Conservation (phyloP, 1,140 invertebrate genomes). For the Apis cerana region DNA sequence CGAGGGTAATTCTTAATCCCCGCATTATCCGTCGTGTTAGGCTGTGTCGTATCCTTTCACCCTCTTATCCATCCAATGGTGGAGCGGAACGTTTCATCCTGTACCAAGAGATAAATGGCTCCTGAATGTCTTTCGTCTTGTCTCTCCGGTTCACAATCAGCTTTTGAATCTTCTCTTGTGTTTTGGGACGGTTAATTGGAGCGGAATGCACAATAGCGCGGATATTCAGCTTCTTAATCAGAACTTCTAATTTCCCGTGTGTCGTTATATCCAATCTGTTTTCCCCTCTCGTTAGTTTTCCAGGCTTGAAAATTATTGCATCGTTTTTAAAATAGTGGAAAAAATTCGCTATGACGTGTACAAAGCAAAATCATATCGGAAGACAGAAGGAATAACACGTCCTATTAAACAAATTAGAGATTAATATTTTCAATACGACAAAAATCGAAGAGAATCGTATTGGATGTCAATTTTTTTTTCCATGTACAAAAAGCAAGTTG, state of each 20-base stretch:
- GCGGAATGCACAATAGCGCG: not conserved
- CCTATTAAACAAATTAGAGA: too few relatives aligned
- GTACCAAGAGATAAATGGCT: slow-evolving; percentile 59
- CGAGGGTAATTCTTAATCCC: slow-evolving; percentile 52
- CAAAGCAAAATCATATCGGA: too few relatives aligned
- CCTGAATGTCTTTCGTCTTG: slow-evolving; percentile 51
- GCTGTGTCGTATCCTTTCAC: slow-evolving; percentile 53
- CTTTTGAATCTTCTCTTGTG: slow-evolving; percentile 12
- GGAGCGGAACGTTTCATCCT: slow-evolving; percentile 59
- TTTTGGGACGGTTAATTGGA: slow-evolving; percentile 47
- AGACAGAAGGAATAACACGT: too few relatives aligned
- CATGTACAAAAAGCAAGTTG: too few relatives aligned
- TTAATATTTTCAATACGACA: too few relatives aligned
- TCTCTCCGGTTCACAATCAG: slow-evolving; percentile 35
- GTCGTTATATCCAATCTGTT: not conserved
- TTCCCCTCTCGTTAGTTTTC: not conserved
- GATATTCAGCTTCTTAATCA: slow-evolving; percentile 5
- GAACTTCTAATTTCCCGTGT: not conserved
- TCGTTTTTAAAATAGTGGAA: too few relatives aligned
- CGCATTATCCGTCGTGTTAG: slow-evolving; percentile 56
- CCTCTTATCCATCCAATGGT: slow-evolving; percentile 48
- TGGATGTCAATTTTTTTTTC: too few relatives aligned
- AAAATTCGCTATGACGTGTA: too few relatives aligned
- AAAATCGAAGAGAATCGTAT: too few relatives aligned
- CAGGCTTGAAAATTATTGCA: too few relatives aligned